Conservation (phyloP, 2,797 vertebrate species). For the Loris lydekkerianus region DNA sequence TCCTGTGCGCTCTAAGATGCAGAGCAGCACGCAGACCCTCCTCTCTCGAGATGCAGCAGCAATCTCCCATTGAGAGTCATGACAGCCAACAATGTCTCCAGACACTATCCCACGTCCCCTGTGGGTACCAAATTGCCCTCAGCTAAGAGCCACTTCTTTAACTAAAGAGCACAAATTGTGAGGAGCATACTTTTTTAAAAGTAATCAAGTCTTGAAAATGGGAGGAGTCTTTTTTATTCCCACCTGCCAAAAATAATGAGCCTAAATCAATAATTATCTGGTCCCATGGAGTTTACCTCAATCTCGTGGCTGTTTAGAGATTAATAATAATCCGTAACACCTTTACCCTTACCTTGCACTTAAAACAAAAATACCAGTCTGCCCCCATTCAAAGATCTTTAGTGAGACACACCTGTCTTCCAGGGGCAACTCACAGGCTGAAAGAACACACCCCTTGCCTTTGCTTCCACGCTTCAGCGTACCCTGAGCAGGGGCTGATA, state of each 20-base stretch:
- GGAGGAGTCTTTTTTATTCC: not conserved
- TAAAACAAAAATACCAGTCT: not conserved
- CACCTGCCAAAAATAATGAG: not conserved
- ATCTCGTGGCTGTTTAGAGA: not conserved
- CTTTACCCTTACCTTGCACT: no score
- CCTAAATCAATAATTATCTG: not conserved
- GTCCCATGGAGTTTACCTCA: not conserved
- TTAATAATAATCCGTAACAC: not conserved
- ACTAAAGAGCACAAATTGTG: not conserved
- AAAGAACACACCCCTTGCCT: not conserved
- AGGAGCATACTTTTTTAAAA: not conserved
- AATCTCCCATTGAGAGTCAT: not conserved
- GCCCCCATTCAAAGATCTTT: not conserved
- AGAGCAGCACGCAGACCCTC: not conserved
- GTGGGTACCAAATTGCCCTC: not conserved
- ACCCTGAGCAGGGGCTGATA: not conserved
- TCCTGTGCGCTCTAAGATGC: accelerated
- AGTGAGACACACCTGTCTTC: not conserved
- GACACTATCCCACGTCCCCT: accelerated
- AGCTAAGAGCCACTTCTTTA: not conserved
- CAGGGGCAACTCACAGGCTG: not conserved
- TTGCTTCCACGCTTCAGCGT: no score
- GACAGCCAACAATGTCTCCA: not conserved
- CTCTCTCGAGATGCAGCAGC: accelerated
- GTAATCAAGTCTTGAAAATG: not conserved